Percentiles rank a stretch among this genome's conserved stretches.
phyloP scores from a whole-genome alignment of 2,113 vertebrate species.

The Pterophyllum scalare region DNA sequence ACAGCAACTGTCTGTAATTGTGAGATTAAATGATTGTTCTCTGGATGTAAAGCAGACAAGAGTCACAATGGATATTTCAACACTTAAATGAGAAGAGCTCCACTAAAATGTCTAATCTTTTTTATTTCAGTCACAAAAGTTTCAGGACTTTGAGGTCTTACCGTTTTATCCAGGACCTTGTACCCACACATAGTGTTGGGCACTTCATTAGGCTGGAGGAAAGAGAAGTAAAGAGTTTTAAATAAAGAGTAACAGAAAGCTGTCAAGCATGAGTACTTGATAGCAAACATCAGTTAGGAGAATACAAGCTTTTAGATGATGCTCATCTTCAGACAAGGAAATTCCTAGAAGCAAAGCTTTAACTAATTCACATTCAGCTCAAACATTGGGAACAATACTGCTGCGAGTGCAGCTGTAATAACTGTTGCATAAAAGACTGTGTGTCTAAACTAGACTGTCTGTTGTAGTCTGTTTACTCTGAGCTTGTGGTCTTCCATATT shows the following conservation, averaged over 20 bases:
- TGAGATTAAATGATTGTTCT: not conserved
- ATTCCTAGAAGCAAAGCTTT: not conserved
- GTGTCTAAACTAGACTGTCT: too few relatives aligned
- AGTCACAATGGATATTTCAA: not conserved
- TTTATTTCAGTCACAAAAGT: not conserved
- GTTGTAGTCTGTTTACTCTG: too few relatives aligned
- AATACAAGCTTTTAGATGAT: not conserved
- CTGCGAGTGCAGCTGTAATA: too few relatives aligned
- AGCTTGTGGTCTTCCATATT: too few relatives aligned
- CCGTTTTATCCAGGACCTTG: slow-evolving; percentile 60
- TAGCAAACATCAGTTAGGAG: not conserved
- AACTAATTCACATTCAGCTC: too few relatives aligned
- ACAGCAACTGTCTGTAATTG: not conserved
- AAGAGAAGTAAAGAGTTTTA: not conserved
- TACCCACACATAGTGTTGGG: slow-evolving; percentile 82
- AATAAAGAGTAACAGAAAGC: not conserved
- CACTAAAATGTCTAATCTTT: not conserved
- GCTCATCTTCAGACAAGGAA: not conserved
- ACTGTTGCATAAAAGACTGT: too few relatives aligned
- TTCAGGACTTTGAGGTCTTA: slow-evolving; percentile 49
- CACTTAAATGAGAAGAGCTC: not conserved
- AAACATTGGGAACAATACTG: too few relatives aligned
- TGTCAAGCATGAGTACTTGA: not conserved
- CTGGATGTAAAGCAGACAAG: not conserved
- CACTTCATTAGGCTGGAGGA: slow-evolving; percentile 77